Base-by-base conservation (phyloP, 2,888 invertebrate genomes). In the Phasia obesa region DNA sequence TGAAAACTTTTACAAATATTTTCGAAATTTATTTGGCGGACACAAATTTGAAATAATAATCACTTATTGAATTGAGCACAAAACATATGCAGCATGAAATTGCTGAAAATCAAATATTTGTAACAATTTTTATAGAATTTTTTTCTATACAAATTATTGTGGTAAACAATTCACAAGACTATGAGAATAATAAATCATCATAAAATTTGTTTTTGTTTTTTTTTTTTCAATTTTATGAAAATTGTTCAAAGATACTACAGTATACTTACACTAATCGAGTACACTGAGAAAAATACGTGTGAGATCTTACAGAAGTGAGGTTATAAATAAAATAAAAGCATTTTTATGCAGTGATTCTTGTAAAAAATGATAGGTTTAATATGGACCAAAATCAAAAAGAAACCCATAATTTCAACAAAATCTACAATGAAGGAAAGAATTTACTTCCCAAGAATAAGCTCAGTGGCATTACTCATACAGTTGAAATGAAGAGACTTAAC, bases 141-240 rank as follows among this genome's bases (percentile, higher is more conserved):
- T 27, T 38, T 23, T 19, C 60, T 17, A 13, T 38, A 9, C 27
- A 55, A 42, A 64, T 74, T 55, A 74, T 64, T 55, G 13, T 44
- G 23, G 4, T 4, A 38, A 55, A 55, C 74, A 74, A 74, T 64
- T 55, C 44, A 31, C 55, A 19, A 55, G 55, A 51, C 65, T 25
- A n/a, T 42, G 15, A 13, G 4, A 1, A 59, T 65, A 75, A 75
- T 35, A 35, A 57, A 57, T 75, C 65, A 65, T 25, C 57, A 49
- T 57, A 23, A 38, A 65, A 57, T 15, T 15, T 35, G 17, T 55
- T 65, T 74, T 64, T n/a, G 19, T 27, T 44, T 55, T 42, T 1
- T 19, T 62, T 31, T 55, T 6, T 19, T 55, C 15, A 13, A 67
- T 55, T 42, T 25, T 25, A 17, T 53, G 23, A 25, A 67, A 27